phyloP scores from a whole-genome alignment of 2,888 invertebrate species.

The Nymphalis c-album region DNA sequence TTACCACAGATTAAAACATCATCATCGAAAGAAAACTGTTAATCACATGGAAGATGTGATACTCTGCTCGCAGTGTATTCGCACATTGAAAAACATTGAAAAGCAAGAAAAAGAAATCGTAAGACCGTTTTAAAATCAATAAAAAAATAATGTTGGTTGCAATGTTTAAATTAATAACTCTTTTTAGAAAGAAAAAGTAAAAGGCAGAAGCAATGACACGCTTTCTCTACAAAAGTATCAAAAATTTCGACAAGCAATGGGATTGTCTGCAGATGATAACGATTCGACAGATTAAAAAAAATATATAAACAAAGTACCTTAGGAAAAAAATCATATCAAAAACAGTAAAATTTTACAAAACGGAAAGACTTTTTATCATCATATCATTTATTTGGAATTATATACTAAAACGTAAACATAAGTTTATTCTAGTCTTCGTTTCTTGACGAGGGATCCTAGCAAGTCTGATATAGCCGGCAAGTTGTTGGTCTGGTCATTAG shows the following conservation, averaged over 20 bases:
- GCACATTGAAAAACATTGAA: constrained; percentile 66
- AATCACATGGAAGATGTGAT: constrained; percentile 75
- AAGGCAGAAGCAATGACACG: constrained; percentile 57
- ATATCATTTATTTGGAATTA: constrained; percentile 34
- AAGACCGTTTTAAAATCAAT: constrained; percentile 41
- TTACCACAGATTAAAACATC: constrained; percentile 64
- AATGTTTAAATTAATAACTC: background rate
- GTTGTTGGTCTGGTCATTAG: constrained; percentile 87
- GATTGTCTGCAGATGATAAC: constrained; percentile 70
- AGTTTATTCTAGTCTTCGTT: constrained; percentile 84
- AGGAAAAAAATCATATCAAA: constrained; percentile 16
- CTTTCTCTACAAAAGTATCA: constrained; percentile 60
- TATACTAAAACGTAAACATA: constrained; percentile 23
- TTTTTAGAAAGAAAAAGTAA: constrained; percentile 69
- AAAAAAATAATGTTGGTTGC: too few species aligned
- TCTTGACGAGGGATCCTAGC: constrained; percentile 90
- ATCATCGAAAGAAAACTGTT: constrained; percentile 73
- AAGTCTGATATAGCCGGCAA: constrained; percentile 91
- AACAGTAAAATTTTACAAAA: constrained; percentile 15
- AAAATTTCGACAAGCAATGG: constrained; percentile 73
- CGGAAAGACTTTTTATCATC: constrained; percentile 16
- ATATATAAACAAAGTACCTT: constrained; percentile 22
- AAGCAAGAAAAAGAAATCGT: constrained; percentile 74
- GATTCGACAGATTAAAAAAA: constrained; percentile 65
- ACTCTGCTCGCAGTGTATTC: constrained; percentile 69